Percentiles rank a stretch among this genome's conserved stretches.
Conservation (phyloP, 2,888 invertebrate species). For the Leucophenga montana region DNA sequence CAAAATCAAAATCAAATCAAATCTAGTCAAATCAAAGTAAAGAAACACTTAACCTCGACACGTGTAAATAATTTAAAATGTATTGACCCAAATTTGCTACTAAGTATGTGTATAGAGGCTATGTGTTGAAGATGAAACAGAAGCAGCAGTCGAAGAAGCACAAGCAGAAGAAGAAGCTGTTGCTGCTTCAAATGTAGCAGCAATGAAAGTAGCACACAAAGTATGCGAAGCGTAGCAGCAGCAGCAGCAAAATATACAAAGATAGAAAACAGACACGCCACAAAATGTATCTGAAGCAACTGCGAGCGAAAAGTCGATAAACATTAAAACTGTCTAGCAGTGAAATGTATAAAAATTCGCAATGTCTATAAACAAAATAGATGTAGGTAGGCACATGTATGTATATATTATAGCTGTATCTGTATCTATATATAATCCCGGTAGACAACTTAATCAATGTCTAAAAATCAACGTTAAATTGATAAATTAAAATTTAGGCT, state of each 20-base stretch:
- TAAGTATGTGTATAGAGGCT: neutral
- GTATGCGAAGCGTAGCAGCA: neutral
- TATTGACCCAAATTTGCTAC: constrained; percentile 26
- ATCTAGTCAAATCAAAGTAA: constrained; percentile 2
- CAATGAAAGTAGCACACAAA: neutral
- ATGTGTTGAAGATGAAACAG: no score
- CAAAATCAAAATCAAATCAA: constrained; percentile 19
- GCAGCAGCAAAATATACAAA: neutral
- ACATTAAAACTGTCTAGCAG: constrained; percentile 2
- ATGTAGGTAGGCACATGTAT: no score
- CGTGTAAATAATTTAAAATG: constrained; percentile 29
- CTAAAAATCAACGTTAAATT: constrained; percentile 2
- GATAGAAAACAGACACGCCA: neutral
- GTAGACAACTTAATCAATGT: neutral
- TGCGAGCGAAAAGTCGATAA: constrained; percentile 14
- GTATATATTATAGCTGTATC: no score
- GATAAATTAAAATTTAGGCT: constrained; percentile 1
- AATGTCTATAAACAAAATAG: neutral
- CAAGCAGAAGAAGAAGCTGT: neutral
- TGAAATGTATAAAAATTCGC: neutral
- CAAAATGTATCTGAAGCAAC: neutral
- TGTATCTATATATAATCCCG: no score
- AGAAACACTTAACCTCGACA: constrained; percentile 23
- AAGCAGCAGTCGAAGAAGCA: no score
- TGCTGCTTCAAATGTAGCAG: no score